These are phyloP conservation scores for Acrocyrtus sp. DNA, from an alignment of 2,888 invertebrate species.

Conservation along the genomic window DNA sequence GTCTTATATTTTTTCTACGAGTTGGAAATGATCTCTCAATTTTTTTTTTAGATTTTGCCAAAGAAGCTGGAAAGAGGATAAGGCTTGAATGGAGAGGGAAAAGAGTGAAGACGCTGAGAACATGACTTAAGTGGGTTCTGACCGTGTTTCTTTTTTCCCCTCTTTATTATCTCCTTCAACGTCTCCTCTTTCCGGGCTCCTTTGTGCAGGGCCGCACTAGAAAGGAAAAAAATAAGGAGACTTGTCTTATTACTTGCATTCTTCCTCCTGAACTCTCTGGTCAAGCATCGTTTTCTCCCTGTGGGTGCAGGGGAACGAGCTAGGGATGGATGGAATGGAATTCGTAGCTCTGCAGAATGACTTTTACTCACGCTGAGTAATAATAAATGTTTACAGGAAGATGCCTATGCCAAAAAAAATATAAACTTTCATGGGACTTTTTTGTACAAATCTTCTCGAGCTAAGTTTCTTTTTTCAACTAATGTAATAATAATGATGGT, in stretches of 20 bases:
- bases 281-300: conserved; percentile 39
- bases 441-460: no score
- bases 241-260: conserved; percentile 45
- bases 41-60: conserved; percentile 4
- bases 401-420: no score
- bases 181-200: conserved; percentile 20
- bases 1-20: neutral
- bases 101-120: conserved; percentile 24
- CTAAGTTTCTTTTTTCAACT: conserved; percentile 29
- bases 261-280: conserved; percentile 37
- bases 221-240: conserved; percentile 10
- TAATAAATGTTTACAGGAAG: neutral
- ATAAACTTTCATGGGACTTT: conserved; percentile 32
- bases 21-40: conserved; percentile 42
- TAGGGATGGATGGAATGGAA: conserved; percentile 17
- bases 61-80: conserved; percentile 11
- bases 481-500: conserved; percentile 46
- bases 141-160: conserved; percentile 47
- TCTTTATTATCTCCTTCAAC: conserved; percentile 48
- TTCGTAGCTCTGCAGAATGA: neutral
- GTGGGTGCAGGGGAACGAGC: no score
- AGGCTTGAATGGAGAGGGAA: neutral
- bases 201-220: conserved; percentile 11
- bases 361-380: conserved; percentile 21
- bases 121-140: conserved; percentile 48